Base-by-base conservation (phyloP, 2,888 invertebrate genomes). In the Drosophila demipolita region DNA sequence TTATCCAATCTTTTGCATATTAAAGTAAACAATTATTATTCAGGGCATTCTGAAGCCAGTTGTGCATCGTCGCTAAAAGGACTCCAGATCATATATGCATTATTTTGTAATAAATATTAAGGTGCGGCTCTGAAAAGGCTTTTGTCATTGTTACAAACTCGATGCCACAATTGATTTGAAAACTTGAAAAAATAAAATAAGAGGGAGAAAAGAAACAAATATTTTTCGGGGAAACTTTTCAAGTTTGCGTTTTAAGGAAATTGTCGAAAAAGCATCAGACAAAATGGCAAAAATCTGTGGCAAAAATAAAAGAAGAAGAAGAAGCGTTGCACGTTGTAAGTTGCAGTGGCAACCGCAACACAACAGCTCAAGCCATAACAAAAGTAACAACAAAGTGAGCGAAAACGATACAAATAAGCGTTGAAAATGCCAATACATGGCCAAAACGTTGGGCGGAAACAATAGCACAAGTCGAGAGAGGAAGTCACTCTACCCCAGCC, bases 391-490 rank as follows among this genome's bases (percentile, higher is more conserved):
- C 86, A 85, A 87, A 80, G 86, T 88, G 83, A 73, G 78, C 82
- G 80, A 88, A 86, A 85, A 78, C 85, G 85, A 85, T 85, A 86
- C 85, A 86, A 86, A 86, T 86, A 88, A 86, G 84, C 88, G 75
- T 70, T 66, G 86, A 86, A 82, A 88, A 83, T 83, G 86, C 83
- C 85, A 86, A 86, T 86, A 88, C 88, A 86, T 80, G 70, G 86
- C 80, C 80, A 66, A 55, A 81, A 81, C 73, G 83, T 72, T 68
- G 72, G 68, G 65, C 61, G 63, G 73, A 81, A 71, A 82, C 70
- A 77, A 71, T 65, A 65, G 75, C 66, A 62, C 42, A 53, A 73
- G 61, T 60, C 49, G 66, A 52, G 36, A 20, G 29, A 60, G 12
- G 35, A 35, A 42, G 29, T 29, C 7, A 40, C 0, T 55, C 54